These are phyloP conservation scores for Oryzias javanicus DNA, from an alignment of 2,113 vertebrate genomes.

Conservation along the genomic window DNA sequence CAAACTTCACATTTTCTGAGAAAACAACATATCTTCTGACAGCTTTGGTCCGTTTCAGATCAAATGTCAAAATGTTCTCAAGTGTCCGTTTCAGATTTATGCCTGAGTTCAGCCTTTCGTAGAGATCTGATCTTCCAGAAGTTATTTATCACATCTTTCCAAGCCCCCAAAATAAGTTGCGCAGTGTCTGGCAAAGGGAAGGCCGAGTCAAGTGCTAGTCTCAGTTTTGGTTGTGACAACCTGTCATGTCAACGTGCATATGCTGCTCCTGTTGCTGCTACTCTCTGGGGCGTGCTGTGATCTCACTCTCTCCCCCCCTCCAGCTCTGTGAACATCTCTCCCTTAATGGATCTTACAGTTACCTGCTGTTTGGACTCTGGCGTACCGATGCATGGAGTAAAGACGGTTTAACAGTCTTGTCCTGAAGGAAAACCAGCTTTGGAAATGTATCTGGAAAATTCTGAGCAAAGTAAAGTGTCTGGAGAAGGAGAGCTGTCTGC, in stretches of 20 bases:
- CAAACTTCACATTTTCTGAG: slow-evolving; percentile 34
- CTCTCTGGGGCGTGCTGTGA: slow-evolving; percentile 44
- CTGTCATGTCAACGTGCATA: slow-evolving; percentile 69
- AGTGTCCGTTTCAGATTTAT: slow-evolving; percentile 77
- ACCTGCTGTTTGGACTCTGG: slow-evolving; percentile 41
- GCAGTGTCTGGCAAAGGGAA: slow-evolving; percentile 64
- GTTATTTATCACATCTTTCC: slow-evolving; percentile 80
- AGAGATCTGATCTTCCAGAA: slow-evolving; percentile 79
- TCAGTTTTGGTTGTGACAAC: slow-evolving; percentile 73
- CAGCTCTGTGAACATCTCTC: slow-evolving; percentile 40
- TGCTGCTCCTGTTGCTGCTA: slow-evolving; percentile 61
- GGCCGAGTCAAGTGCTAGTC: slow-evolving; percentile 57
- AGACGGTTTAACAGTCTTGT: slow-evolving; percentile 24
- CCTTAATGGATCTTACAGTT: slow-evolving; percentile 47
- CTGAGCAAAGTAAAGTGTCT: slow-evolving; percentile 43
- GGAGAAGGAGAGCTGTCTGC: slow-evolving; percentile 32
- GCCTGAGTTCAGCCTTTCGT: slow-evolving; percentile 79
- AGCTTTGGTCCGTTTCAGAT: slow-evolving; percentile 40
- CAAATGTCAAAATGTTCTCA: slow-evolving; percentile 58
- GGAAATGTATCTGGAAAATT: slow-evolving; percentile 66
- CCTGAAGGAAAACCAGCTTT: slow-evolving; percentile 20
- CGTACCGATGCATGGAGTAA: slow-evolving; percentile 52
- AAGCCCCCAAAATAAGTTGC: slow-evolving; percentile 77
- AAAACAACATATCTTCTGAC: slow-evolving; percentile 55
- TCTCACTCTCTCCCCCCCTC: slow-evolving; percentile 50